Evolutionary conservation across 1,140 invertebrate genomes (phyloP), one percentile per base, ranked within the genome.

Genomic region (Gryon sp.): DNA sequence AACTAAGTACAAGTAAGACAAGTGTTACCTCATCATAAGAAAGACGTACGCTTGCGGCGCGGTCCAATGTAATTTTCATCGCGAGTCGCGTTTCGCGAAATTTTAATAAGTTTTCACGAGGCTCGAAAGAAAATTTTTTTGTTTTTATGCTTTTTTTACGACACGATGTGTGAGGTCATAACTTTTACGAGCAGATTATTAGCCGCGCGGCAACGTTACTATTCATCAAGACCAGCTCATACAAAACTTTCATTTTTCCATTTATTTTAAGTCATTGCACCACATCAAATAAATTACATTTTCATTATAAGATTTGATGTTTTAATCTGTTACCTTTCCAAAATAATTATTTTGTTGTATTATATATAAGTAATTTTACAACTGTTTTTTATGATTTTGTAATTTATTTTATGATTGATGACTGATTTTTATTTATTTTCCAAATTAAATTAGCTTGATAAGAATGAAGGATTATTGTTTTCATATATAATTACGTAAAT

Each of bases 271-370:
- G 87, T 90, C 89, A 89, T 88, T 89, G 87, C 89, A 89, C 88
- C 88, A 88, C 88, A 90, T 89, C 87, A 89, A 90, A 90, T 89
- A 90, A 90, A 89, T 88, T 89, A 89, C 89, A 90, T 90, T 90
- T 90, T 89, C 88, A 90, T 90, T 88, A 90, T 85, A 89, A 84
- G 83, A 59, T 41, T 4, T 59, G 14, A 0, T 4, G 6, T 48
- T 43, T 11, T 43, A 1, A 16, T 30, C n/a, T n/a, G n/a, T 52
- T 22, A 28, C 32, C 59, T 19, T 53, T 55, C 46, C 16, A 2
- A 32, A 18, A 40, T 1, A 40, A n/a, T n/a, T n/a, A n/a, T n/a
- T n/a, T n/a, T n/a, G n/a, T n/a, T n/a, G n/a, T n/a, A n/a, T n/a
- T n/a, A n/a, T n/a, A n/a, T n/a, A n/a, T n/a, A n/a, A n/a, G n/a